These are phyloP conservation scores for Gonatopus flavifemur DNA, from an alignment of 1,140 invertebrate species.

Conservation along the genomic window DNA sequence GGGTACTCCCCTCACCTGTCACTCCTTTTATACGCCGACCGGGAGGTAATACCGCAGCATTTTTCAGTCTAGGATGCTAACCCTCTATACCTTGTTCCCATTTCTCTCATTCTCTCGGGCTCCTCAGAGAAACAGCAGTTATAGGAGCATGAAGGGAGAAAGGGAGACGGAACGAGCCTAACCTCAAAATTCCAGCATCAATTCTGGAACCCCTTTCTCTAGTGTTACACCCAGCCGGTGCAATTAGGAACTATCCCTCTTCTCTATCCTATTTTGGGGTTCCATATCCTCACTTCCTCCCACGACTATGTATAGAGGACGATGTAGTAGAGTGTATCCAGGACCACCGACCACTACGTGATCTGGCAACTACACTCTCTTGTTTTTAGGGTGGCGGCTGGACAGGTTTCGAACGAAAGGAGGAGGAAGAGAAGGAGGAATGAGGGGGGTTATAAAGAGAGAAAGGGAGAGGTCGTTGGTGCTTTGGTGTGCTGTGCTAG, in stretches of 20 bases:
- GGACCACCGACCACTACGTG: constrained; percentile 43
- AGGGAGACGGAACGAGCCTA: constrained; percentile 37
- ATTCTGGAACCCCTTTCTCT: constrained; percentile 45
- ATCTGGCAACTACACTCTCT: constrained; percentile 47
- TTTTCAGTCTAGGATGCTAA: constrained; percentile 47
- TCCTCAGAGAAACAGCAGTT: constrained; percentile 21
- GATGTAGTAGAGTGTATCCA: no score
- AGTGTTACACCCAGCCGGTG: constrained; percentile 44
- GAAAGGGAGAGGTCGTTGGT: constrained; percentile 24
- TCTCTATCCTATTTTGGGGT: constrained; percentile 46
- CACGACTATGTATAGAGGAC: no score
- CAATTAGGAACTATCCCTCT: constrained; percentile 53
- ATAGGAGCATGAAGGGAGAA: constrained; percentile 11
- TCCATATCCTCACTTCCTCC: constrained; percentile 43
- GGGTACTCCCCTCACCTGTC: no score
- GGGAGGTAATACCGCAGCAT: constrained; percentile 47
- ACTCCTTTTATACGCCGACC: no score
- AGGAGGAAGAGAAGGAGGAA: constrained; percentile 8
- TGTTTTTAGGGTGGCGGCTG: constrained; percentile 46
- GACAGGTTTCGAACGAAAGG: constrained; percentile 19
- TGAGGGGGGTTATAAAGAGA: constrained; percentile 17
- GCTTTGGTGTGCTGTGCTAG: constrained; percentile 34
- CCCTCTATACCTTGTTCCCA: no score
- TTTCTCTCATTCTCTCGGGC: constrained; percentile 33
- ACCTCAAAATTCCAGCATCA: constrained; percentile 55